A percentile compares a stretch with the other conserved stretches of the same genome.
Evolutionary conservation across 2,888 invertebrate genomes (phyloP).

Genomic region (Dermolepida albohirtum): DNA sequence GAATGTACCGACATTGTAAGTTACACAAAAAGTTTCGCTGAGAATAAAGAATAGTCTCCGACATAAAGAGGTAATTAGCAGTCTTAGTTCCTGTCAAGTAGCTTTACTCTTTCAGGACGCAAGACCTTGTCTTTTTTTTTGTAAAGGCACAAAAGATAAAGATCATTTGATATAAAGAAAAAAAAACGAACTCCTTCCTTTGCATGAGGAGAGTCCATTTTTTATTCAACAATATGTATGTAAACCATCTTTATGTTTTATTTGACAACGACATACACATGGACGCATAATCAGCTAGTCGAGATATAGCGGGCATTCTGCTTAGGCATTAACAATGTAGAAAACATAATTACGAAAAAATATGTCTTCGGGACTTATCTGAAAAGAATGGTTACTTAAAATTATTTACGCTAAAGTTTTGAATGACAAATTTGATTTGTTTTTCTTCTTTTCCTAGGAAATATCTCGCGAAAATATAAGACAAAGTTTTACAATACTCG

Average conservation of each 20-base stretch:
- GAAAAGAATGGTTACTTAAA: no score
- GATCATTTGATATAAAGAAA: slow-evolving; percentile 36
- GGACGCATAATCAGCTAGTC: no score
- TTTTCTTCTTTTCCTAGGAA: no score
- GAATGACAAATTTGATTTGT: no score
- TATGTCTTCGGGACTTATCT: no score
- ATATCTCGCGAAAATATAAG: no score
- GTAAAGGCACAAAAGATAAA: slow-evolving; percentile 38
- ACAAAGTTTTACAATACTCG: no score
- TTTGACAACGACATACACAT: slow-evolving; percentile 22
- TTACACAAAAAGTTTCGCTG: slow-evolving; percentile 55
- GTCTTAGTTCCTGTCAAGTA: slow-evolving; percentile 62
- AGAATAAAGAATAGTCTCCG: slow-evolving; percentile 59
- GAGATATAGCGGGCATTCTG: no score
- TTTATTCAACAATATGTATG: slow-evolving; percentile 18
- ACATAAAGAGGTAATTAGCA: slow-evolving; percentile 63
- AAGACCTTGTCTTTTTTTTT: slow-evolving; percentile 32
- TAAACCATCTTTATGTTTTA: slow-evolving; percentile 37
- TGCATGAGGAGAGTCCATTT: slow-evolving; percentile 25
- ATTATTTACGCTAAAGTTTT: no score
- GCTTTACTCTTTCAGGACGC: slow-evolving; percentile 57
- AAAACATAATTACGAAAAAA: no score
- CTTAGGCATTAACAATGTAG: no score
- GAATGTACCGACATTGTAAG: slow-evolving; percentile 35
- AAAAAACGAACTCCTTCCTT: slow-evolving; percentile 34